phyloP scores from a whole-genome alignment of 1,140 invertebrate genomes.

The Nilaparvata lugens region DNA sequence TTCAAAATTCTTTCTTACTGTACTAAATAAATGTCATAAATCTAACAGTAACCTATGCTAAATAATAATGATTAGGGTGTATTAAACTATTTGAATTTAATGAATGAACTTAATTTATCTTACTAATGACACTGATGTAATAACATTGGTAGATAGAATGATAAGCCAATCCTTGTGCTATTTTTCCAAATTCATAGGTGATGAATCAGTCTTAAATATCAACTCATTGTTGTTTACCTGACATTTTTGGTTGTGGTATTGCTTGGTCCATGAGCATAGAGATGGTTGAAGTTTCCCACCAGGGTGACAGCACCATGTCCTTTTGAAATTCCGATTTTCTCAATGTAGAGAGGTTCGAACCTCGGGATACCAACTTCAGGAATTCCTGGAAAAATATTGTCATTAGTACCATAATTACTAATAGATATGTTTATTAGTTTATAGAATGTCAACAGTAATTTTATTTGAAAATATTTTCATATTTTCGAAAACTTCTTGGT shows the following conservation, averaged over 20 bases:
- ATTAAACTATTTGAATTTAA: no score
- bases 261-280: slow-evolving; percentile 37
- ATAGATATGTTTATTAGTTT: not conserved
- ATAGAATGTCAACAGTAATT: not conserved
- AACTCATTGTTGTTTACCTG: slow-evolving; percentile 28
- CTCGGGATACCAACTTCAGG: slow-evolving; percentile 37
- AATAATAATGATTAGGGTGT: no score
- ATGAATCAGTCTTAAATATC: not conserved
- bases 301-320: slow-evolving; percentile 37
- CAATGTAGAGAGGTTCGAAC: slow-evolving; percentile 37
- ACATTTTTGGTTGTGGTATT: slow-evolving; percentile 36
- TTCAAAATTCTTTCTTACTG: no score
- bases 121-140: no score
- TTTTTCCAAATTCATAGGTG: no score
- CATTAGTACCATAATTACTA: not conserved
- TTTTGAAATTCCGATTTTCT: slow-evolving; percentile 36
- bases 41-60: no score
- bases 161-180: no score
- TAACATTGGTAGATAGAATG: no score
- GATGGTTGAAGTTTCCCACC: slow-evolving; percentile 35
- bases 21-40: no score
- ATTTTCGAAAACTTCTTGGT: not conserved
- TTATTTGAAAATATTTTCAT: not conserved
- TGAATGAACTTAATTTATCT: no score
- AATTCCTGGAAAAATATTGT: slow-evolving; percentile 31